Conservation (phyloP, 2,113 vertebrate species). For the Nothobranchius furzeri region DNA sequence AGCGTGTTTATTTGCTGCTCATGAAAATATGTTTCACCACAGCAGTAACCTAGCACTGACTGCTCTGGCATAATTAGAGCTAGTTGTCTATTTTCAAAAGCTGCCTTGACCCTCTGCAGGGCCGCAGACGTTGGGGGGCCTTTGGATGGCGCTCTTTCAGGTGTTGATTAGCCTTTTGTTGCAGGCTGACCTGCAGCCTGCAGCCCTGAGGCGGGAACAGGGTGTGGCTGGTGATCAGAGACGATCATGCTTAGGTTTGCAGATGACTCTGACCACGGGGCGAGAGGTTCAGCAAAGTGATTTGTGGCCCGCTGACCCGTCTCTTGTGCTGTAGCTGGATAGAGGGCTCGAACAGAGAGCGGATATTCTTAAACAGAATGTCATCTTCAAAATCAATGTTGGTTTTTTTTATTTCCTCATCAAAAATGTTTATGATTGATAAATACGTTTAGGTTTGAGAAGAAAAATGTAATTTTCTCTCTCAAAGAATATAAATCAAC, state of each 20-base stretch:
- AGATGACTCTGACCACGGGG: slow-evolving; percentile 62
- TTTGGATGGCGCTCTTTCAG: slow-evolving; percentile 51
- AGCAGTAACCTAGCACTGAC: slow-evolving; percentile 23
- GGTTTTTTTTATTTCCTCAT: no score
- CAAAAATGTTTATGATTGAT: not conserved
- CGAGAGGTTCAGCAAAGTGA: slow-evolving; percentile 35
- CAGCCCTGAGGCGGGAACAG: slow-evolving; percentile 28
- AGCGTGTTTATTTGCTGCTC: no score
- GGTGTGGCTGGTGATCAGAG: slow-evolving; percentile 72
- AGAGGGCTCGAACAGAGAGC: no score
- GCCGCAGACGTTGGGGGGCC: slow-evolving; percentile 22
- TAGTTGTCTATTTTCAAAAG: slow-evolving; percentile 59
- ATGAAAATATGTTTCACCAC: not conserved
- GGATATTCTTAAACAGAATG: no score
- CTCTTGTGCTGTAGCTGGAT: not conserved
- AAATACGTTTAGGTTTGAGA: not conserved
- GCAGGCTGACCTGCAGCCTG: slow-evolving; percentile 45
- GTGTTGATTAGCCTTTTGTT: slow-evolving; percentile 67
- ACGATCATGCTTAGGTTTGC: slow-evolving; percentile 57
- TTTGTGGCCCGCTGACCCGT: slow-evolving; percentile 23
- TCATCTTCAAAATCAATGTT: no score
- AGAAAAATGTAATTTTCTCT: no score
- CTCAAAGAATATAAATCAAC: not conserved
- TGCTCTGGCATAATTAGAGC: slow-evolving; percentile 71
- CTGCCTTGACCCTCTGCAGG: slow-evolving; percentile 28